Base-by-base conservation (phyloP, 2,797 vertebrate species). In the Argya squamiceps region DNA sequence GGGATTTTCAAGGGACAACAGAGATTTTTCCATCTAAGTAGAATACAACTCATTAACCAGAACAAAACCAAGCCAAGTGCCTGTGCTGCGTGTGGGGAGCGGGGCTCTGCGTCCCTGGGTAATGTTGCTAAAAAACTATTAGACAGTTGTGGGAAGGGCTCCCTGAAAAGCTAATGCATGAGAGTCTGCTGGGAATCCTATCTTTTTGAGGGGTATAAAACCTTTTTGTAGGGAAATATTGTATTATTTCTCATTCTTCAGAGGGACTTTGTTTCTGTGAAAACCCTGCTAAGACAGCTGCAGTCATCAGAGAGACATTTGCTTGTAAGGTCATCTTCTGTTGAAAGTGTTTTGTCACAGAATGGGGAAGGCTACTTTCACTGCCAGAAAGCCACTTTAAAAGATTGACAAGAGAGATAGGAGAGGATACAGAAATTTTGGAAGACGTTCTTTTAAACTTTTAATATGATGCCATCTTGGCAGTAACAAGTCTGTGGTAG, bases 361-460 rank as follows among this genome's bases (percentile, higher is more conserved):
- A 59, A 63, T 30, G 73, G 62, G 69, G 91, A 88, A 41, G 68
- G 27, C 37, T 64, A 41, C 36, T 84, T 80, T 80, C 59, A 67
- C 26, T 88, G 70, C 84, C 91, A 96, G 74, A 91, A 95, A 96
- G 44, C 58, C 78, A 93, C 93, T 94, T 95, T 80, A 79, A 76
- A 67, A 83, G 96, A 69, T 50, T 93, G 96, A 96, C 70, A 76
- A 74, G 80, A 77, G 65, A 88, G 43, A 93, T 62, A 71, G 83
- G 79, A 95, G 58, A 93, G 75, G 68, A 86, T 92, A 75, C 29
- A 77, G n/a, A 55, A 53, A 43, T 75, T 83, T 63, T 97, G 92
- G 88, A 91, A 88, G 39, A 37, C 0, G 0, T 84, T 80, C 87
- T 71, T 88, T 95, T 89, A 94, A 96, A 91, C 84, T 97, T 89